Evolutionary conservation across 2,888 invertebrate genomes (phyloP), one percentile per base, ranked within the genome.

Genomic region (Drosophila neonasuta): DNA sequence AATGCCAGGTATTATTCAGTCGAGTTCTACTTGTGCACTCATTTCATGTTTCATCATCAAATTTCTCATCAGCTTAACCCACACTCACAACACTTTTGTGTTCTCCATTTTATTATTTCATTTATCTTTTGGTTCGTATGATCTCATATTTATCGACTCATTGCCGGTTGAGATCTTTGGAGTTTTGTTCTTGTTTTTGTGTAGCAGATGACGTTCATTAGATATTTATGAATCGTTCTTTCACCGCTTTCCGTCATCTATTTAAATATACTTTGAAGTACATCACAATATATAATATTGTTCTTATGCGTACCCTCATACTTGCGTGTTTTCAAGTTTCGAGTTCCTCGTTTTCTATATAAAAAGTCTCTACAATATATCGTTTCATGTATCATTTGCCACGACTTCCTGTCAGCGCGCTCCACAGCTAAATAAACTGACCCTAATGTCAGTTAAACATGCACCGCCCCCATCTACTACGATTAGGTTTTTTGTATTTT

Each of bases 381-480:
- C 52, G 34, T 58, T 49, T 29, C 71, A 68, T 63, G 63, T 72
- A 75, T 79, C 68, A 68, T 66, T 60, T 29, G 57, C 49, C 48
- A 39, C 20, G 48, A 68, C 85, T 79, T 80, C 80, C 82, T 77
- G 74, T 69, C 68, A 41, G 44, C 60, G 48, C 54, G n/a, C 29
- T 30, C 36, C n/a, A 36, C 36, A 56, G 30, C 49, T 46, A 45
- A 67, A 71, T 51, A 59, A 56, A 50, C 50, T 68, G 75, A 74
- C 74, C 83, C 80, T 86, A 81, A 81, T 81, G 86, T 69, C 78
- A 63, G 52, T 69, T 63, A 41, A 78, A 83, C 86, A 81, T 86
- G 80, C 80, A 86, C 46, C 61, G 46, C 61, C 74, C 67, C 67
- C 71, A 67, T 68, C 39, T 41, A 15, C 39, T 15, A 7, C 39